Evolutionary conservation across 2,797 vertebrate species (phyloP), one percentile per base, ranked within the genome.

Genomic region (Odontamblyopus rebecca): DNA sequence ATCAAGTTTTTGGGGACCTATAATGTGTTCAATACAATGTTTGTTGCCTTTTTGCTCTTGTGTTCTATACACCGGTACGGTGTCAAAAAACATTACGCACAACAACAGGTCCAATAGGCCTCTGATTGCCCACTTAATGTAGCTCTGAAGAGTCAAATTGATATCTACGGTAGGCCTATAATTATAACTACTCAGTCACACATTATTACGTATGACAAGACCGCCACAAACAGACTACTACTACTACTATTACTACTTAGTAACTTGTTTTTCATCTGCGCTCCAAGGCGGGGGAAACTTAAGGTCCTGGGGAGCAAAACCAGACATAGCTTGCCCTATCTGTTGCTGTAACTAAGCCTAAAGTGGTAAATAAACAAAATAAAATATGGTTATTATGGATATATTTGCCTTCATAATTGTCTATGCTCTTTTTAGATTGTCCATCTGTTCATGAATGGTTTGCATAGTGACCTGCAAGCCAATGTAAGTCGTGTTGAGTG

Each of bases 401-500:
- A 38, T 60, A 30, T 13, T 60, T 65, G 23, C 3, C 23, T 41
- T 65, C 6, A 48, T 64, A 44, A 64, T 59, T 68, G 15, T 38
- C 29, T 76, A 12, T 73, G 35, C 84, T 30, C 67, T 35, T 65
- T 68, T 0, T 80, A 93, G 92, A 84, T 68, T 69, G 71, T 41
- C 73, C 71, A 19, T 73, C 27, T 27, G 64, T 76, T 82, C 83
- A 79, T 57, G 85, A 77, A 78, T 85, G 91, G 84, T 93, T 90
- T 92, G 87, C 81, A 75, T 81, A 85, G 67, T 86, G 85, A 90
- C 71, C 91, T 74, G 89, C 84, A 79, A 69, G 82, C 88, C 88
- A 87, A 92, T 93, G 93, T 92, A 93, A 91, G 89, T 93, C 67
- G 81, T 86, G 91, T 85, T 90, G 91, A 92, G 90, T 93, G 88